Percentiles rank a stretch among this genome's conserved stretches.
Evolutionary conservation across 2,888 invertebrate genomes (phyloP).

Genomic region (Tribolium freemani): DNA sequence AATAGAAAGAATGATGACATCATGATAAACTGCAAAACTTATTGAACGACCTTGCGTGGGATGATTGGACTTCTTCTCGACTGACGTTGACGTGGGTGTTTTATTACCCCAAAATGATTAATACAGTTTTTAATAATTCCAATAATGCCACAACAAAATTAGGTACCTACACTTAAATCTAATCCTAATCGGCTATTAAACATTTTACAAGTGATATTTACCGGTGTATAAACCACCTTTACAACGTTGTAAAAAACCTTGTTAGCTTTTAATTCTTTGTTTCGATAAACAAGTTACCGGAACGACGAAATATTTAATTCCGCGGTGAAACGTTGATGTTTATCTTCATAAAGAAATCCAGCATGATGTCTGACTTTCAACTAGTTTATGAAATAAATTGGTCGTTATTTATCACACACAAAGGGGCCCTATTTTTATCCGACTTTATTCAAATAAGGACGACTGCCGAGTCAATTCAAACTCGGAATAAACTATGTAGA

Average conservation of each 20-base stretch:
- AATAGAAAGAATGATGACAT: not conserved
- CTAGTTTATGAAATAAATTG: not conserved
- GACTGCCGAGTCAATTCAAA: not conserved
- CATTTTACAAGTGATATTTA: not conserved
- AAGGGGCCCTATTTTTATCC: not conserved
- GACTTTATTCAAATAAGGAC: not conserved
- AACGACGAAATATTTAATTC: not conserved
- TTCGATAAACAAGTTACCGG: not conserved
- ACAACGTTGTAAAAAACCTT: not conserved
- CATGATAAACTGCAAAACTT: not conserved
- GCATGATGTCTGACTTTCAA: not conserved
- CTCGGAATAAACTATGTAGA: not conserved
- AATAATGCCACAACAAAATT: no score
- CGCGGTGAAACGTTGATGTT: not conserved
- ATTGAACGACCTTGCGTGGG: not conserved
- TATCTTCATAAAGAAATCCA: not conserved
- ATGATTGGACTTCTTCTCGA: not conserved
- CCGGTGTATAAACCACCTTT: not conserved
- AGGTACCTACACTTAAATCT: not conserved
- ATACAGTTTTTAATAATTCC: not conserved
- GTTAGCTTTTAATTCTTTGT: not conserved
- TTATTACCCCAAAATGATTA: not conserved
- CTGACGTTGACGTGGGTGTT: not conserved
- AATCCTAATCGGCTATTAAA: not conserved
- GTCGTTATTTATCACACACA: not conserved